A percentile compares a stretch with the other conserved stretches of the same genome.
These are phyloP conservation scores for Heliconius melpomene DNA, from an alignment of 1,140 invertebrate genomes.

Conservation along the genomic window DNA sequence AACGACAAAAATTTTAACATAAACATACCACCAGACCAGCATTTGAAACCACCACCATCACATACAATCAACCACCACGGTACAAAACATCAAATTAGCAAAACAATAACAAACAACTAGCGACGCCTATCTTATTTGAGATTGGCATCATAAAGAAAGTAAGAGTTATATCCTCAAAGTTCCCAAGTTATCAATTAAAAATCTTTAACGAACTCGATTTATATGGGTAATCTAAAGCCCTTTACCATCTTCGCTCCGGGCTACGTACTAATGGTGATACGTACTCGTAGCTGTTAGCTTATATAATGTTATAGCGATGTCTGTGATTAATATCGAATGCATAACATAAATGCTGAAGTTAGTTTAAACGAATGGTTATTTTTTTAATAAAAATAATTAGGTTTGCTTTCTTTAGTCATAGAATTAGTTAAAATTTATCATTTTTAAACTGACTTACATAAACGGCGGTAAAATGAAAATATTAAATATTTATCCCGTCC, in stretches of 20 bases:
- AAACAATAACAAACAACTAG: neutral
- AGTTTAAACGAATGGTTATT: neutral
- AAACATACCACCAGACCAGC: no score
- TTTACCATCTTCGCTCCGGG: slow-evolving; percentile 29
- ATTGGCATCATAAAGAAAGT: slow-evolving; percentile 3
- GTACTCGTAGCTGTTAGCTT: slow-evolving; percentile 20
- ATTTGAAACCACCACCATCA: no score
- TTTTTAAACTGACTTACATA: no score
- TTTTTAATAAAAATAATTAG: no score
- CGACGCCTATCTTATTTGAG: neutral
- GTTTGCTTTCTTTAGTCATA: no score
- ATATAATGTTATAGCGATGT: slow-evolving; percentile 24
- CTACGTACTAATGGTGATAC: slow-evolving; percentile 21
- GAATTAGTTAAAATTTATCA: no score
- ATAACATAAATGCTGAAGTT: neutral
- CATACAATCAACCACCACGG: neutral
- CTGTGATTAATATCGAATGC: neutral
- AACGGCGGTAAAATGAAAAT: no score
- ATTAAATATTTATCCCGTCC: no score
- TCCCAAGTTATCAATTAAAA: slow-evolving; percentile 9
- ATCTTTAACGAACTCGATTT: slow-evolving; percentile 8
- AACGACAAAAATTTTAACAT: no score
- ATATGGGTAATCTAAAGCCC: slow-evolving; percentile 40
- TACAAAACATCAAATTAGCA: neutral
- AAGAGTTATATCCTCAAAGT: slow-evolving; percentile 3